Base-by-base conservation (phyloP, 2,888 invertebrate species). In the Schrankia costaestrigalis region DNA sequence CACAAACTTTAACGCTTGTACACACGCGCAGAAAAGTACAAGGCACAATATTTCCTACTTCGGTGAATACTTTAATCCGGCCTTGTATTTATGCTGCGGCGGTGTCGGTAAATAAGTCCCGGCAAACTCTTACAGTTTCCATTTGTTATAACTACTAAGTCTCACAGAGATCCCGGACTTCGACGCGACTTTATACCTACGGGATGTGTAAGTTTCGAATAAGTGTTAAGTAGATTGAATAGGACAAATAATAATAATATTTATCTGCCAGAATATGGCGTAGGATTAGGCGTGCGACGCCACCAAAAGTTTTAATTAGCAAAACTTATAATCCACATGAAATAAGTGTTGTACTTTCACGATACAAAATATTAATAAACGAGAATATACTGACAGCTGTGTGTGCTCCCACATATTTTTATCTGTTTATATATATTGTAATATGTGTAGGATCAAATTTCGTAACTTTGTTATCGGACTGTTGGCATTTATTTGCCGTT, bases 131-230 rank as follows among this genome's bases (percentile, higher is more conserved):
- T 62, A 64, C 69, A 72, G 71, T 67, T 71, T 71, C 71, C 77
- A 77, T 79, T 78, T 73, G 73, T 79, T 82, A 75, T 71, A 76
- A 74, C 70, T 66, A 66, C 66, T 68, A 71, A 81, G 75, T 75
- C 74, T 51, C 57, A 15, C 32, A 45, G 60, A 65, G 64, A 63
- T 57, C 60, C 61, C 65, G 65, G 56, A 64, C 69, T 65, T 62
- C 31, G 46, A 37, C 46, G 35, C 28, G 35, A 45, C 39, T 53
- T 53, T 40, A 26, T 45, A 49, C 42, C 42, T 46, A 38, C 33
- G 46, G 40, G 54, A 61, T 56, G 46, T 46, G 37, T 40, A 59
- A 56, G 52, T 64, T 61, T 35, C 34, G 41, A 46, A 46, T 55
- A 49, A 53, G 51, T 48, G 52, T 58, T 62, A 62, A 53, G 46